Conservation (phyloP, 1,140 invertebrate species). For the Euura lappo region DNA sequence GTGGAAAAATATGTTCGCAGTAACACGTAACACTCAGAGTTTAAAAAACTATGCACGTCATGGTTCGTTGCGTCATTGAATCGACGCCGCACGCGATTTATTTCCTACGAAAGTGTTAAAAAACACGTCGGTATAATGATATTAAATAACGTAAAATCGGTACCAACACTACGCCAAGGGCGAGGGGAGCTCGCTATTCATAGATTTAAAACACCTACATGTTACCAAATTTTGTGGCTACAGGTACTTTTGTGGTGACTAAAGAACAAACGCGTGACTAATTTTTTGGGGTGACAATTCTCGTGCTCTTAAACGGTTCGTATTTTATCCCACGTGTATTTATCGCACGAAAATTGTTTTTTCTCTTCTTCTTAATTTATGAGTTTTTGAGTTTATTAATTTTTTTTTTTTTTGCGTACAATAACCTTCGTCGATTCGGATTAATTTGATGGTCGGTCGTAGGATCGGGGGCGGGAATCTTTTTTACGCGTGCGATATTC, state of each 20-base stretch:
- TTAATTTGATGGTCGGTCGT: background rate
- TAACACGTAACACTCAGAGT: too few relatives aligned
- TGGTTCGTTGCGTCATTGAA: background rate
- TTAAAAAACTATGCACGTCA: too few relatives aligned
- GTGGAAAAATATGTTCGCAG: too few relatives aligned
- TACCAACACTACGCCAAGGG: background rate
- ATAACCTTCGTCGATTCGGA: background rate
- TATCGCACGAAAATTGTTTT: too few relatives aligned
- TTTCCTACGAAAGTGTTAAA: background rate
- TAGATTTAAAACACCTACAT: background rate
- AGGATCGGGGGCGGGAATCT: too few relatives aligned
- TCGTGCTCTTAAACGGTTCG: too few relatives aligned
- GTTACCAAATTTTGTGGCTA: background rate
- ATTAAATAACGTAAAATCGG: background rate
- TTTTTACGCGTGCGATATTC: background rate
- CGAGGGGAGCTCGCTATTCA: background rate
- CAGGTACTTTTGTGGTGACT: background rate
- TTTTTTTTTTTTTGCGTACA: background rate
- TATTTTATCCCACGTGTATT: too few relatives aligned
- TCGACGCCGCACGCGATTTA: too few relatives aligned
- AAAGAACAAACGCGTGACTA: background rate
- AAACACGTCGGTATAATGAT: background rate
- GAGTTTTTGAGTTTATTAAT: background rate
- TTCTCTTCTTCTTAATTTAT: background rate
- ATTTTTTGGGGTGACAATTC: too few relatives aligned